Base-by-base conservation (phyloP, 2,113 vertebrate species). In the Anas platyrhynchos region DNA sequence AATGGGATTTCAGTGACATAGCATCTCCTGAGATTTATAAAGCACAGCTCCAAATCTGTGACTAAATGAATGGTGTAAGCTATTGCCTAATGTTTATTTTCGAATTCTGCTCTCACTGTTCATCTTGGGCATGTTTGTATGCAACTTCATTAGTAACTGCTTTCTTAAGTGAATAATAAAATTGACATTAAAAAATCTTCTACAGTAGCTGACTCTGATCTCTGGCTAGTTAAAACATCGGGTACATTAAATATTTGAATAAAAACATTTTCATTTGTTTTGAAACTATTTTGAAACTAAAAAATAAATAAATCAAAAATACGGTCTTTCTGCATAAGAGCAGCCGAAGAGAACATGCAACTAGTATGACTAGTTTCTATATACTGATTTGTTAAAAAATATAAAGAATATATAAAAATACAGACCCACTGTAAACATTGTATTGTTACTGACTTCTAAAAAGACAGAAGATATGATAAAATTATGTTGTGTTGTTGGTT, bases 401-500 rank as follows among this genome's bases (percentile, higher is more conserved):
- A 29, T 32, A 61, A 38, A 25, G 26, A 74, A 8, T 7, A 14
- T 25, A 32, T 54, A 38, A 52, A 62, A 87, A 82, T 13, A 55
- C 21, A 78, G 36, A 41, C 26, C 6, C 41, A 5, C 29, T 29
- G 25, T 50, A 59, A 52, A 23, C 32, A 2, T 7, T 54, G 18
- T 27, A 11, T 11, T 58, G 50, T 32, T 85, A 56, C 3, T 67
- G 26, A 46, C 29, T 48, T 58, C 41, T 43, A 17, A 66, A 62
- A 62, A 54, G 52, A n/a, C 56, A 59, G 46, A 22, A 63, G 56
- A 74, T 7, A 18, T 3, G 20, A 44, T 18, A 75, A 20, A 25
- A 1, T 0, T 2, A 54, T 2, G 6, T 2, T 38, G 38, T 38
- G 9, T 38, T 38, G 4, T 38, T 34, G 10, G 11, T 38, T 38